Conservation (phyloP, 2,888 invertebrate species). For the Mimas tiliae region DNA sequence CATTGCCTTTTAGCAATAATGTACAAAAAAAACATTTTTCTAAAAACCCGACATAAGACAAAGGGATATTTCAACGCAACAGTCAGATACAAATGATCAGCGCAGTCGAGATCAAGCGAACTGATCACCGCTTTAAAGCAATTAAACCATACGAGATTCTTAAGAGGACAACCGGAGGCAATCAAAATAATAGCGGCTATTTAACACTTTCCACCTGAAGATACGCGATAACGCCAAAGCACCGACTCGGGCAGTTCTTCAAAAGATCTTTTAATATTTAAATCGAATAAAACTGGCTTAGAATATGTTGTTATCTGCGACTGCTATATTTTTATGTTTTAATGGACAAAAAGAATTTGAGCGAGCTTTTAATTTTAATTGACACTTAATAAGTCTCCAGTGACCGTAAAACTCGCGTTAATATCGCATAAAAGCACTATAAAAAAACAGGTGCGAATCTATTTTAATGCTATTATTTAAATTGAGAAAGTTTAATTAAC, state of each 20-base stretch:
- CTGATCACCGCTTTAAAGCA: conserved; percentile 39
- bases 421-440: conserved; percentile 16
- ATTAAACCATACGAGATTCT: conserved; percentile 52
- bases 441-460: conserved; percentile 7
- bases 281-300: conserved; percentile 39
- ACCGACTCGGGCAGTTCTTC: background rate
- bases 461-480: conserved; percentile 21
- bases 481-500: conserved; percentile 15
- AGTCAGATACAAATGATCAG: conserved; percentile 74
- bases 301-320: conserved; percentile 21
- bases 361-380: conserved; percentile 21
- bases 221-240: conserved; percentile 61
- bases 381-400: conserved; percentile 10
- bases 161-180: conserved; percentile 57
- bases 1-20: conserved; percentile 55
- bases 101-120: conserved; percentile 44
- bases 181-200: conserved; percentile 72
- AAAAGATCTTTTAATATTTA: conserved; percentile 8
- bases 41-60: conserved; percentile 55
- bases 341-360: conserved; percentile 22
- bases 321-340: conserved; percentile 16
- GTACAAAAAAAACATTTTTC: conserved; percentile 42
- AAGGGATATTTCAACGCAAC: conserved; percentile 56
- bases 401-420: conserved; percentile 19
- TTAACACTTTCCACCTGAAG: conserved; percentile 73